Conservation (phyloP, 2,113 vertebrate species). For the Saccopteryx bilineata region DNA sequence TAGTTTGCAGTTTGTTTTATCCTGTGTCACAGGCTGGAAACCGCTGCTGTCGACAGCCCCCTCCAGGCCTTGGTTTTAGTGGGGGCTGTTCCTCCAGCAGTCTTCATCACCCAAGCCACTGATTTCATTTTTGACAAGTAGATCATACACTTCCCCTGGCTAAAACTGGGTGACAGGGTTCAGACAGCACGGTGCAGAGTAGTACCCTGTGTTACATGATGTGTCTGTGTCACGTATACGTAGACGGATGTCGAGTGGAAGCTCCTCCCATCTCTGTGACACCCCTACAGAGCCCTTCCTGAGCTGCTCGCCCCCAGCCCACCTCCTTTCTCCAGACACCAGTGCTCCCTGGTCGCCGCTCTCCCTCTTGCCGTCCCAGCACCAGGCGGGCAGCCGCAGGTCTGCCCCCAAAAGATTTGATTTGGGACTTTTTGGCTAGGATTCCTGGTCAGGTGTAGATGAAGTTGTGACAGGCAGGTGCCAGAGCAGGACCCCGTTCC, state of each 20-base stretch:
- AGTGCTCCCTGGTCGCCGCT: no score
- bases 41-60: background rate
- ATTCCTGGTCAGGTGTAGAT: no score
- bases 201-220: background rate
- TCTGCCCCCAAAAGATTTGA: background rate
- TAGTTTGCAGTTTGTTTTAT: background rate
- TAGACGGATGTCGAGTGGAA: background rate
- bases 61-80: no score
- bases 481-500: no score
- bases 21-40: background rate
- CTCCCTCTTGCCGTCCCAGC: no score
- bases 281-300: background rate
- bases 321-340: no score
- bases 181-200: accelerated
- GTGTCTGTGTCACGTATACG: background rate
- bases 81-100: background rate
- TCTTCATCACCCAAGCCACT: no score
- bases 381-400: no score
- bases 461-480: background rate
- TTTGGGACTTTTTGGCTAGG: background rate
- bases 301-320: no score
- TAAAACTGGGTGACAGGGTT: accelerated
- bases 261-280: background rate
- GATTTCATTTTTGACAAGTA: background rate
- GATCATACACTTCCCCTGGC: background rate